Evolutionary conservation across 1,140 invertebrate species (phyloP).

Genomic region (Phymorhynchus buccinoides): DNA sequence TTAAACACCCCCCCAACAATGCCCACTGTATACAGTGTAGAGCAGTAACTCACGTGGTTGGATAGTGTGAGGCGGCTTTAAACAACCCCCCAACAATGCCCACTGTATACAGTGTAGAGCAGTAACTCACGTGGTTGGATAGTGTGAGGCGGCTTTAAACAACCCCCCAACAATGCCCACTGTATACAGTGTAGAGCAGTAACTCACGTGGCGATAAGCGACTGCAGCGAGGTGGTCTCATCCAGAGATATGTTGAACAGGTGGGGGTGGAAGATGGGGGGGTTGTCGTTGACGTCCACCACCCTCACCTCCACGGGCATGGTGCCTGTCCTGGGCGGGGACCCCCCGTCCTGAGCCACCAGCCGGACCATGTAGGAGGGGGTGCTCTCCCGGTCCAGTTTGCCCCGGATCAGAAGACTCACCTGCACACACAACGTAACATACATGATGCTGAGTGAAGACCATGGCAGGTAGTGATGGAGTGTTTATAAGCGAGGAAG

Average conservation of each 20-base stretch:
- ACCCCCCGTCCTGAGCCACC: slow-evolving; percentile 80
- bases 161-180: too few species aligned
- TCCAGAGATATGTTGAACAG: slow-evolving; percentile 84
- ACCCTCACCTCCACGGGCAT: slow-evolving; percentile 79
- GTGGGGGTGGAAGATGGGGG: slow-evolving; percentile 83
- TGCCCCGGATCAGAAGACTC: slow-evolving; percentile 39
- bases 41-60: too few species aligned
- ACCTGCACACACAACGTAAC: slow-evolving; percentile 32
- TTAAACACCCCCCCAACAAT: too few species aligned
- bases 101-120: too few species aligned
- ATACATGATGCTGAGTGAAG: neutral
- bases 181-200: too few species aligned
- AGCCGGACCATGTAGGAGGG: slow-evolving; percentile 85
- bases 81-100: too few species aligned
- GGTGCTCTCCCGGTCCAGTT: slow-evolving; percentile 84
- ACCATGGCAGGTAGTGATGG: neutral
- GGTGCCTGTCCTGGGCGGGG: slow-evolving; percentile 45
- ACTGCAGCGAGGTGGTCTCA: slow-evolving; percentile 48
- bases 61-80: too few species aligned
- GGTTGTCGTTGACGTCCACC: slow-evolving; percentile 70
- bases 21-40: too few species aligned
- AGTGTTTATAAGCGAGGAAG: neutral
- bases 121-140: too few species aligned
- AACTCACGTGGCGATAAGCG: slow-evolving; percentile 79
- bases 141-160: too few species aligned